A percentile compares a stretch with the other conserved stretches of the same genome.
Evolutionary conservation across 2,888 invertebrate genomes (phyloP).

Genomic region (Polietes domitor): DNA sequence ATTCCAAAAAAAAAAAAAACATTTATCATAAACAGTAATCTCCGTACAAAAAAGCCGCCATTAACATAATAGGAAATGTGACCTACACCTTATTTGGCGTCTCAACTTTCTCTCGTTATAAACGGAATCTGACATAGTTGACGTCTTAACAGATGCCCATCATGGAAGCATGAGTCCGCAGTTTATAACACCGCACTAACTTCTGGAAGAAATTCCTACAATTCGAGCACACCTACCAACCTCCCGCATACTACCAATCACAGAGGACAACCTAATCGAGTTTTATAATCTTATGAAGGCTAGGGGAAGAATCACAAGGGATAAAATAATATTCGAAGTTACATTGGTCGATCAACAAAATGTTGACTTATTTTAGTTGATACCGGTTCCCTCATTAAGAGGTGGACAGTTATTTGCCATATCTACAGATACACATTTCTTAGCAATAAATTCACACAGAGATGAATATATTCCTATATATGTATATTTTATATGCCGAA

Average conservation of each 20-base stretch:
- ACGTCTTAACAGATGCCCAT: too few species aligned
- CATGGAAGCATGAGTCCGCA: not conserved
- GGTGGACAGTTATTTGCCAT: not conserved
- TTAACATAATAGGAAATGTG: conserved; percentile 43
- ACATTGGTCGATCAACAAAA: not conserved
- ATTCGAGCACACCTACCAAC: not conserved
- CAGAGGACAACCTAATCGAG: not conserved
- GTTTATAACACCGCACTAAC: not conserved
- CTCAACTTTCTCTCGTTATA: too few species aligned
- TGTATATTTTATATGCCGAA: too few species aligned
- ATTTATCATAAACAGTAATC: too few species aligned
- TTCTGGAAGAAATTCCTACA: not conserved
- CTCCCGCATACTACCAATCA: not conserved
- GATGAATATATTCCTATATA: conserved; percentile 2
- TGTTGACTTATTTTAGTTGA: not conserved
- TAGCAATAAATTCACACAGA: too few species aligned
- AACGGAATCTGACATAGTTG: too few species aligned
- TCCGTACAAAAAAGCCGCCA: not conserved
- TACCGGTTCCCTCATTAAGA: conserved; percentile 3
- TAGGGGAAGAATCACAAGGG: not conserved
- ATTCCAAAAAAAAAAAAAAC: too few species aligned
- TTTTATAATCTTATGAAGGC: not conserved
- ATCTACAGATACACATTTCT: not conserved
- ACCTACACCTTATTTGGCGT: too few species aligned
- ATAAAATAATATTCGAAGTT: conserved; percentile 20